Base-by-base conservation (phyloP, 2,888 invertebrate species). In the Psococerastis gibbosa region DNA sequence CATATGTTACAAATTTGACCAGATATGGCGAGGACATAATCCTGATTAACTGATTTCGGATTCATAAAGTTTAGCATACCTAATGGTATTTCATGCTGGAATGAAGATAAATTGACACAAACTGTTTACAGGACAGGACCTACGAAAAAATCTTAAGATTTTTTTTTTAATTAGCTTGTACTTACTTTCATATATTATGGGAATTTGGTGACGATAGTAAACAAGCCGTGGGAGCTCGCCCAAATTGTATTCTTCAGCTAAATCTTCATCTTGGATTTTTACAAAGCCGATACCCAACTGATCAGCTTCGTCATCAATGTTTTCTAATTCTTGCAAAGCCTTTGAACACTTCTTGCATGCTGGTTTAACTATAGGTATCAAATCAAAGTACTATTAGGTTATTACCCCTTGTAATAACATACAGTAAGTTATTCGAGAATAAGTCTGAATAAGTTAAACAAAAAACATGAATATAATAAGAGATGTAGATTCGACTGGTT, bases 261-360 rank as follows among this genome's bases (percentile, higher is more conserved):
- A 68, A 55, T 75, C 75, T 63, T 88, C 84, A 59, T 91, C 91
- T 56, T 87, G 82, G 58, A 91, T 89, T 66, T 91, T 91, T 49
- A 91, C 89, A 62, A 91, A 89, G 52, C 88, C 89, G 57, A 91
- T 89, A 49, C 87, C 89, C 50, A 91, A 70, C 61, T 89, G 87
- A 64, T 89, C 89, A 27, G 89, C 89, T 62, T 91, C 89, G 56
- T 91, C 88, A 58, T 89, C 89, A 58, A 91, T 89, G 65, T 89
- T 89, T 64, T 91, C 89, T 62, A 91, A 62, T 64, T 89, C 88
- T 64, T 82, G 79, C 49, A 89, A 69, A 45, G 85, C 89, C 64
- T 84, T 88, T 47, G 84, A 75, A 61, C 88, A 89, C 65, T 82
- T 87, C 60, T 85, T 83, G 68, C 89, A 89, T 62, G 87, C 85